Conservation (phyloP, 2,113 vertebrate species). For the Loxodonta africana region DNA sequence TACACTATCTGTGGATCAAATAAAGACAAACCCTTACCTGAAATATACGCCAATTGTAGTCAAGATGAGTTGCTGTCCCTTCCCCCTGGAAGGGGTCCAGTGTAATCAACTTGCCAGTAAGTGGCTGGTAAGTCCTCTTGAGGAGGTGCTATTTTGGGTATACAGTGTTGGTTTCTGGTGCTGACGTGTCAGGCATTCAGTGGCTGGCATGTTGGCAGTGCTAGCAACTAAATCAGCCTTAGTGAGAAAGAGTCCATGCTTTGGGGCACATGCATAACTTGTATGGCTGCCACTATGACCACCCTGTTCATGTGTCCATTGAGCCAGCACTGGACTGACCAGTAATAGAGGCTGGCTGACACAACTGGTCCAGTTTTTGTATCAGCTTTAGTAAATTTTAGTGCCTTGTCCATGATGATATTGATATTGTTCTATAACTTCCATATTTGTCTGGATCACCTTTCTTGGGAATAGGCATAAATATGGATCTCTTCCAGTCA, state of each 20-base stretch:
- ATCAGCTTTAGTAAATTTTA: background rate
- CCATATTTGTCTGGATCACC: too few species aligned
- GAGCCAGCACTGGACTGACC: background rate
- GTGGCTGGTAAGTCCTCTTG: background rate
- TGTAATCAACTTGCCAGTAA: background rate
- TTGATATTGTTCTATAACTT: too few species aligned
- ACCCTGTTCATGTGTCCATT: rapidly evolving
- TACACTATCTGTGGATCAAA: too few species aligned
- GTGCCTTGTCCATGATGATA: too few species aligned
- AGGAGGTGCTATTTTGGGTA: background rate
- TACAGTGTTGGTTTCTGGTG: too few species aligned
- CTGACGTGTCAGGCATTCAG: background rate
- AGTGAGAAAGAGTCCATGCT: background rate
- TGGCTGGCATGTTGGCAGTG: background rate
- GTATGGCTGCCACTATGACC: rapidly evolving
- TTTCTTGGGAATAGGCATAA: too few species aligned
- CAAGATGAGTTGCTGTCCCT: rapidly evolving
- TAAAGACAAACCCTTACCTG: background rate
- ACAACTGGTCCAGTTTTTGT: background rate
- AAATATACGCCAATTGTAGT: rapidly evolving
- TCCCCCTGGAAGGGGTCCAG: background rate
- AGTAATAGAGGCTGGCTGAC: background rate
- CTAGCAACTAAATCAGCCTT: background rate
- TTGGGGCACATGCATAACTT: background rate
- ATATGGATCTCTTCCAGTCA: too few species aligned